Evolutionary conservation across 1,140 invertebrate genomes (phyloP), one percentile per base, ranked within the genome.

Genomic region (Drosophila dunni): DNA sequence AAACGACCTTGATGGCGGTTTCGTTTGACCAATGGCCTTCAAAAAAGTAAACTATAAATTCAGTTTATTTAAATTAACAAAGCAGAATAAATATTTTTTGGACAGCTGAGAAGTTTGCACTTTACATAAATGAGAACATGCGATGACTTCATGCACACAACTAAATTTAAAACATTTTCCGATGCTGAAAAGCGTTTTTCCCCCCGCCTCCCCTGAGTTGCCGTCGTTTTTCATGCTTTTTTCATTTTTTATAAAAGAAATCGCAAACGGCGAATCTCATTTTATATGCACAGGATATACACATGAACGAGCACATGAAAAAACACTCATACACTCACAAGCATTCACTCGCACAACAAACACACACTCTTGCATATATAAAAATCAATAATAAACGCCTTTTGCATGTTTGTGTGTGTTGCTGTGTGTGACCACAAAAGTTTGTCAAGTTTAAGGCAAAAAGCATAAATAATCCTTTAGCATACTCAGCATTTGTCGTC

Each of bases 361-460:
- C 20, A 17, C 7, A 54, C 61, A 29, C 24, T 29, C 24, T 29
- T 29, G 1, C 7, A 45, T 29, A 13, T 45, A 50, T 36, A 73
- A 80, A 75, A 80, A 78, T 78, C 69, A 80, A 78, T 78, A 56
- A 62, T 40, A 45, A 63, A 60, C 24, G 45, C 24, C 20, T 36
- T 60, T 65, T 67, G 33, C 20, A 20, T 50, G 46, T 66, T 33
- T 50, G 7, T 34, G 38, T 33, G 36, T 57, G 34, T 54, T 66
- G 40, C 44, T 34, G 38, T 33, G 36, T 57, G 34, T 54, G 58
- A 45, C 64, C 71, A 51, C 75, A 75, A 60, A 75, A 60, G 34
- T 64, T 62, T 56, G 66, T 70, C 75, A 80, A 80, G 75, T 80
- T 80, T 50, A 80, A 75, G 78, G 78, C 71, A 62, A 75, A 67